Percentiles rank a stretch among this genome's conserved stretches.
Conservation (phyloP, 92 coral and sea anemone genomes). For the Porites divaricata region DNA sequence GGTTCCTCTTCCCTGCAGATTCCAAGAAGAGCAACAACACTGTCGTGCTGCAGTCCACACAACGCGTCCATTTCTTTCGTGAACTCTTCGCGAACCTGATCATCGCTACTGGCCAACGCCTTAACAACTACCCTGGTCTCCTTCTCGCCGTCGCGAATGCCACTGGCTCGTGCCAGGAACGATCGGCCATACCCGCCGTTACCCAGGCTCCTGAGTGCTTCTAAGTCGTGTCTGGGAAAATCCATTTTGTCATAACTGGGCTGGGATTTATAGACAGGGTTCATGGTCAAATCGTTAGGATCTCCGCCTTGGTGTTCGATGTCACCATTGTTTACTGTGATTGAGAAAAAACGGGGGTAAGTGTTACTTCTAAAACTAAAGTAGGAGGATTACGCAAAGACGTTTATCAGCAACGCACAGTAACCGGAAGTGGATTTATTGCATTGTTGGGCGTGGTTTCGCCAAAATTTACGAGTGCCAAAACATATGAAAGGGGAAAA, state of each 20-base stretch:
- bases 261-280: conserved; percentile 70
- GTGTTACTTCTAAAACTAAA: too few species aligned
- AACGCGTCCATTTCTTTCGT: conserved; percentile 79
- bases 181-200: conserved; percentile 94
- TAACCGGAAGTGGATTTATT: too few species aligned
- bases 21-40: conserved; percentile 85
- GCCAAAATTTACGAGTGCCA: too few species aligned
- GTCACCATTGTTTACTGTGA: conserved; percentile 67
- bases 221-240: conserved; percentile 97
- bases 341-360: not conserved
- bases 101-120: conserved; percentile 84
- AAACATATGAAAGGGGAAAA: too few species aligned
- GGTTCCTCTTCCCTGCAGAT: conserved; percentile 92
- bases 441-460: too few species aligned
- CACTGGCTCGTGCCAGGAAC: conserved; percentile 94
- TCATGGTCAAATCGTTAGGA: conserved; percentile 67
- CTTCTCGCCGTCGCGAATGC: conserved; percentile 92
- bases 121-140: conserved; percentile 94
- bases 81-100: conserved; percentile 85
- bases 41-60: conserved; percentile 69
- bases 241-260: conserved; percentile 85
- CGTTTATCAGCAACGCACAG: too few species aligned
- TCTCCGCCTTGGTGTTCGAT: conserved; percentile 70
- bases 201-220: conserved; percentile 90
- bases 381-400: too few species aligned